Evolutionary conservation across 92 coral and sea anemone genomes (phyloP), one percentile per base, ranked within the genome.

Genomic region (Pocillopora grandis): DNA sequence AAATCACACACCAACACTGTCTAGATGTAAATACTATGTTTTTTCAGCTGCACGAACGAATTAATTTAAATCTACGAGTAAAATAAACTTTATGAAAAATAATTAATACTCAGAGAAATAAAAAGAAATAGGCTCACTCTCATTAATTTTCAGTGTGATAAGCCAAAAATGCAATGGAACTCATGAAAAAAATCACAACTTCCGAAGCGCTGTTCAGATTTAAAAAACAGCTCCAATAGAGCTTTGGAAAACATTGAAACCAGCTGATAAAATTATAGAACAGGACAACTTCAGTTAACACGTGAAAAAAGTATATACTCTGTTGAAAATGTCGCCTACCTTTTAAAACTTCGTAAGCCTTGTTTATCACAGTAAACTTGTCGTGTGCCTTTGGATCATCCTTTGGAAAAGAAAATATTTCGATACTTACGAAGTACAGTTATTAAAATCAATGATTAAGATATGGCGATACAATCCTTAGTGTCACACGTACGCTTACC

Each of bases 311-410:
- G 58, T 13, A 49, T 58, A 49, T n/a, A 17, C 4, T 19, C 19
- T 8, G 4, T 19, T 15, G 52, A 42, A 3, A 42, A 42, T 3
- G 52, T 42, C 52, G 42, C 84, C 48, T 78, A 94, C 99, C 99
- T 96, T 96, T 96, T 42, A 96, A 87, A 23, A 96, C 96, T 72
- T 96, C 99, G 80, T 96, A 96, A 1, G 99, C 99, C 72, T 92
- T 95, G 73, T 88, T 96, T 65, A 96, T 85, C 80, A 81, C 79
- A 79, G 93, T 89, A 74, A 96, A 96, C 49, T 84, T 90, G 65
- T 96, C 99, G 52, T 96, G 99, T n/a, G 99, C 99, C 27, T 87
- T 88, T 10, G 94, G 94, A 69, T 89, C 99, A 78, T 96, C 93
- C 98, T 94, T 78, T 69, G 6, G 12, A 58, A 58, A 82, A 17